Evolutionary conservation across 2,113 vertebrate species (phyloP), one percentile per base, ranked within the genome.

Genomic region (Brachionichthys hirsutus): DNA sequence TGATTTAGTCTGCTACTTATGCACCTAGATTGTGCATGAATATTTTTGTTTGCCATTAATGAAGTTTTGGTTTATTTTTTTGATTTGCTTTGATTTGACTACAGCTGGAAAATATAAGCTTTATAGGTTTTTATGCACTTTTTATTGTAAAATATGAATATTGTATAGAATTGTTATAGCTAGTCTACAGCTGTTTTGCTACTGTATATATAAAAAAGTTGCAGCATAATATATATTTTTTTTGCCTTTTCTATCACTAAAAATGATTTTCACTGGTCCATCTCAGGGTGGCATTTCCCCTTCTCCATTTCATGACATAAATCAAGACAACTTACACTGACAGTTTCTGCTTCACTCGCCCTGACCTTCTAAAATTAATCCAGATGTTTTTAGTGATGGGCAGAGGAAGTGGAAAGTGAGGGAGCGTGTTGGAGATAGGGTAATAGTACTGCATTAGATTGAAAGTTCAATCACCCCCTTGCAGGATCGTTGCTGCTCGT

Each of bases 381-480:
- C 86, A 87, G 81, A 88, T 88, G 86, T 86, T 86, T 80, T 73
- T 62, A 77, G 71, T 82, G 82, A 82, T 82, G 75, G 81, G 77
- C 78, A 88, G 64, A 52, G 60, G 67, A 70, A 73, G 62, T 40
- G 58, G 67, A 59, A 50, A 73, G 55, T 1, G 54, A 77, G 64
- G 54, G 51, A 61, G 68, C 61, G 12, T 50, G 67, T 56, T 40
- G 68, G 62, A 56, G 69, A 67, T 15, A 30, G 18, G 53, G 54
- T 30, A 73, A 82, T 74, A 48, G 68, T 63, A 53, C 79, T 70
- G 59, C 73, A 67, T 70, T 54, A 61, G 44, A 67, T 68, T 67
- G 30, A 45, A 60, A 51, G 43, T 20, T 49, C 60, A 60, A 57
- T 78, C 75, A 56, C 51, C 70, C 57, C 58, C 45, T 62, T 24